phyloP scores from a whole-genome alignment of 1,140 invertebrate species.

The Bombus polaris region DNA sequence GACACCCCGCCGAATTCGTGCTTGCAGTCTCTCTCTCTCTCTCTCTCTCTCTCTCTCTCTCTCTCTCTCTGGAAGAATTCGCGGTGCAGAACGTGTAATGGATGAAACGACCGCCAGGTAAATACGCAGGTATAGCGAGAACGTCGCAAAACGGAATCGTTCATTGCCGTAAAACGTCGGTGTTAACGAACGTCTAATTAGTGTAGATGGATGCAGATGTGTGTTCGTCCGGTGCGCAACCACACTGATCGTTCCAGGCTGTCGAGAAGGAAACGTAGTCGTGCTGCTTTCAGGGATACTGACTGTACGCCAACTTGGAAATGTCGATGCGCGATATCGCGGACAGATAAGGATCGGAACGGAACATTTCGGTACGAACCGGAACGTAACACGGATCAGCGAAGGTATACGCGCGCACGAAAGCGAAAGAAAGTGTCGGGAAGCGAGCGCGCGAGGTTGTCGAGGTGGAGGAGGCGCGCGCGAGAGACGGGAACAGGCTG shows the following conservation, averaged over 20 bases:
- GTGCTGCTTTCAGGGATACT: background rate
- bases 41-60: no score
- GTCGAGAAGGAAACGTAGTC: conserved; percentile 1
- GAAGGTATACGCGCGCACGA: background rate
- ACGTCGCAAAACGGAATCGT: no score
- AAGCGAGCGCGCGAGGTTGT: conserved; percentile 4
- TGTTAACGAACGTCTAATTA: background rate
- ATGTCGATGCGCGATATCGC: conserved; percentile 30
- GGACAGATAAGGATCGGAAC: background rate
- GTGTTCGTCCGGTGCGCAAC: conserved; percentile 2
- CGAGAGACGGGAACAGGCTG: conserved; percentile 41
- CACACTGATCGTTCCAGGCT: background rate
- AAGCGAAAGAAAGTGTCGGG: conserved; percentile 3
- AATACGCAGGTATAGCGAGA: no score
- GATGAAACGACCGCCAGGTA: no score
- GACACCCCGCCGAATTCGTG: background rate
- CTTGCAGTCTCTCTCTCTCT: no score
- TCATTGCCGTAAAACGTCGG: no score
- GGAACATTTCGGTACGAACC: background rate
- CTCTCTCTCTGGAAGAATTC: no score
- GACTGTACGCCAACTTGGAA: conserved; percentile 18
- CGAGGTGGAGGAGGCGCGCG: conserved; percentile 16
- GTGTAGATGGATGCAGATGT: background rate
- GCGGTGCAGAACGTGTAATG: no score
- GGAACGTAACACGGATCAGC: background rate